A percentile compares a stretch with the other conserved stretches of the same genome.
phyloP scores from a whole-genome alignment of 2,797 vertebrate genomes.

The Loriculus beryllinus region DNA sequence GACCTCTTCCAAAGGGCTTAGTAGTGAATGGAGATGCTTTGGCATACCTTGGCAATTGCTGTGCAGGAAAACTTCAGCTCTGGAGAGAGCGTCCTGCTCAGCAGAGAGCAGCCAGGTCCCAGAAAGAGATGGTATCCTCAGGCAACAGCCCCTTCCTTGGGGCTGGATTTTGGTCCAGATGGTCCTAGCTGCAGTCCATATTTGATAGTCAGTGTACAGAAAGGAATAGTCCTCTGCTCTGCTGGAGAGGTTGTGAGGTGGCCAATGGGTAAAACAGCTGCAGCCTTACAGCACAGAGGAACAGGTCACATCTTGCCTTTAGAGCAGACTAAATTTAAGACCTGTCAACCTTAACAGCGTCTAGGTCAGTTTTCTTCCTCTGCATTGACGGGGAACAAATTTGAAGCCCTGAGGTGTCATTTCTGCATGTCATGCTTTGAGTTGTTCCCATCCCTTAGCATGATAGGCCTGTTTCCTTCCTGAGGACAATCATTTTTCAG shows the following conservation, averaged over 20 bases:
- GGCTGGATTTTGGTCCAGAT: fast-evolving
- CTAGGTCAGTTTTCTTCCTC: conserved; percentile 40
- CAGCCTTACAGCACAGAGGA: neutral
- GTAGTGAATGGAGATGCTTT: fast-evolving
- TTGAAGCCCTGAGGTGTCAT: conserved; percentile 43
- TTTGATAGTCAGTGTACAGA: neutral
- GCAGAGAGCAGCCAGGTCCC: neutral
- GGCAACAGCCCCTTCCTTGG: neutral
- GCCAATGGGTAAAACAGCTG: conserved; percentile 39
- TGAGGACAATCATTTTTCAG: conserved; percentile 12
- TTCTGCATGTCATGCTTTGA: neutral
- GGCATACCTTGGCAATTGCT: neutral
- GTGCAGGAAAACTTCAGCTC: neutral
- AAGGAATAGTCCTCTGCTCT: neutral
- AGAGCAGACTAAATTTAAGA: conserved; percentile 29
- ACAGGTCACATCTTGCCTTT: neutral
- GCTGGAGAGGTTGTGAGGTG: neutral
- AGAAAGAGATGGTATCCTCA: neutral
- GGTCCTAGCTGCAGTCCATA: neutral
- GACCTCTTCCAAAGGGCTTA: neutral
- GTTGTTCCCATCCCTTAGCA: neutral
- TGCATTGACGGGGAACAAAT: conserved; percentile 41
- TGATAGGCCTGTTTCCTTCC: neutral
- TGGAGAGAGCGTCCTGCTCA: neutral
- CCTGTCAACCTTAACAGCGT: neutral